Evolutionary conservation across 1,140 invertebrate species (phyloP), one percentile per base, ranked within the genome.

Genomic region (Cyclina sinensis): DNA sequence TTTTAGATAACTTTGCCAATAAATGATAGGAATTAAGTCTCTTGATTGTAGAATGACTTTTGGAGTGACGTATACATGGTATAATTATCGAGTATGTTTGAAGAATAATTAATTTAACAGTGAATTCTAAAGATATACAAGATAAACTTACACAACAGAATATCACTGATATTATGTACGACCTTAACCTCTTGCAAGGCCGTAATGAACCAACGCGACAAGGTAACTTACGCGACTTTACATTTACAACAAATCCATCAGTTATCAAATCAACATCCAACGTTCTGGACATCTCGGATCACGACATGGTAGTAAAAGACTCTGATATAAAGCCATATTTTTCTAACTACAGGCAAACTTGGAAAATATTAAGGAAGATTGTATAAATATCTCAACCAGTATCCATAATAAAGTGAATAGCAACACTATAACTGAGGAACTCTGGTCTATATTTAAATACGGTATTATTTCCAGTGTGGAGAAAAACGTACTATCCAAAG

Each of bases 221-320:
- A 62, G 51, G 76, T 1, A 83, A 90, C 68, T 32, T 84, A 12
- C 43, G 86, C 35, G 82, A 91, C 54, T 51, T 90, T 1, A 74
- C 88, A 12, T 88, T 90, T 46, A 83, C 85, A 35, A 37, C 84
- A 57, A 87, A 90, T 46, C 39, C 89, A 32, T 54, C 62, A 7
- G 18, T 87, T 0, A 62, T 82, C 7, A 89, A 90, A 62, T 70
- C 76, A 68, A 79, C 76, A 43, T 24, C 39, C n/a, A 82, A 68
- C 35, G 57, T 68, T 27, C 90, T 82, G 32, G 86, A 54, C 0
- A 78, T 46, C 32, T 88, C 76, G 18, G 46, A 88, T 46, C 76
- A 88, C 27, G 62, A 78, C 57, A 83, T 87, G 62, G 30, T 80
- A 12, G 48, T 86, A 12, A 90, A 62, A 0, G 83, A 90, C 59